A percentile compares a stretch with the other conserved stretches of the same genome.
phyloP scores from a whole-genome alignment of 1,140 invertebrate species.

The Aphaenogaster floridana region DNA sequence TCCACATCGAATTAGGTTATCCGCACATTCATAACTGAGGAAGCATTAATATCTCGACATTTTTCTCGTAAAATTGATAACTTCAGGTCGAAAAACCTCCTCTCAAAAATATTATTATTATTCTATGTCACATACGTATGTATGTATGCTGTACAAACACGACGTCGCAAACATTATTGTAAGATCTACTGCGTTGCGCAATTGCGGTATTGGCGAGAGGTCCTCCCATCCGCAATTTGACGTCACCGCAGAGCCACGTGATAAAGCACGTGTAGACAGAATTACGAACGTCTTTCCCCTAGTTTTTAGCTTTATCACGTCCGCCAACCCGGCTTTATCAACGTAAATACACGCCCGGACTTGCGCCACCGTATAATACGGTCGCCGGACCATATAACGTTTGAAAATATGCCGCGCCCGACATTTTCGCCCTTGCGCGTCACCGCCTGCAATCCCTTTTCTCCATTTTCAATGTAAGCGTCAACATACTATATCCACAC shows the following conservation, averaged over 20 bases:
- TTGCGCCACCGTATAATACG: neutral
- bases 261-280: conserved; percentile 43
- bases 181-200: neutral
- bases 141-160: neutral
- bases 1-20: neutral
- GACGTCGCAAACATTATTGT: neutral
- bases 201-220: neutral
- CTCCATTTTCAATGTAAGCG: conserved; percentile 7
- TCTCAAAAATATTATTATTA: conserved; percentile 10
- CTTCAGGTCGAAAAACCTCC: neutral
- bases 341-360: conserved; percentile 40
- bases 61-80: neutral
- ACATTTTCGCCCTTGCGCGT: conserved; percentile 22
- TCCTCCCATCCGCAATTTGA: neutral
- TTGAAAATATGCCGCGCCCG: conserved; percentile 23
- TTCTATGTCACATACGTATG: neutral
- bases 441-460: conserved; percentile 9
- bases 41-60: neutral
- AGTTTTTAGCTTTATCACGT: conserved; percentile 49
- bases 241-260: neutral
- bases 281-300: conserved; percentile 41
- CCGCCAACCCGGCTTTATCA: conserved; percentile 13
- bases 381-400: conserved; percentile 7
- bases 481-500: neutral
- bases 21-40: neutral